These are phyloP conservation scores for Hemicordylus capensis DNA, from an alignment of 2,113 vertebrate genomes.

Conservation along the genomic window DNA sequence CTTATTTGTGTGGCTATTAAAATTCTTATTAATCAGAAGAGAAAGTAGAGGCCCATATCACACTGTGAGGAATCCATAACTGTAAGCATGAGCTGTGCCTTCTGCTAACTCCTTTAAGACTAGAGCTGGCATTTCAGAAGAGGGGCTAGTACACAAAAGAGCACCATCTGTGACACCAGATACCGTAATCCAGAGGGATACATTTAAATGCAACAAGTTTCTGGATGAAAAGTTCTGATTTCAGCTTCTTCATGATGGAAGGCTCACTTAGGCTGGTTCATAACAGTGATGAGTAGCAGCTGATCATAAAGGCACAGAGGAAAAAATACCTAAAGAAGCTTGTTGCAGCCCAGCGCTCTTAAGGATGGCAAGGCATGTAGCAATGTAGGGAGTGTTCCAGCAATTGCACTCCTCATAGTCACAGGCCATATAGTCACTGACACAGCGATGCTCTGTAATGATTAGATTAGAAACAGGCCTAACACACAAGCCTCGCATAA, in stretches of 20 bases:
- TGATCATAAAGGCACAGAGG: accelerated
- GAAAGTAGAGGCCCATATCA: slow-evolving; percentile 46
- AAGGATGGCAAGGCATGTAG: neutral
- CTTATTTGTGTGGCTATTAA: slow-evolving; percentile 40
- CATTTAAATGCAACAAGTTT: slow-evolving; percentile 75
- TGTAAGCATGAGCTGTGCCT: slow-evolving; percentile 33
- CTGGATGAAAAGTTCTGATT: slow-evolving; percentile 46
- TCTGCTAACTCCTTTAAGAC: slow-evolving; percentile 60
- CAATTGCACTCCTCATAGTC: neutral
- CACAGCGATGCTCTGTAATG: neutral
- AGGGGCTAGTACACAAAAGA: slow-evolving; percentile 66
- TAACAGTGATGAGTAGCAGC: neutral
- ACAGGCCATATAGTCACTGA: neutral
- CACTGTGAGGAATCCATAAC: slow-evolving; percentile 63
- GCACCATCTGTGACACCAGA: slow-evolving; percentile 75
- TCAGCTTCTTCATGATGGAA: slow-evolving; percentile 7
- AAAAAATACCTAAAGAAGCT: neutral
- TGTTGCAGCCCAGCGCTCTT: neutral
- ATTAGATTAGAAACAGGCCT: neutral
- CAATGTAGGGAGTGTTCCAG: neutral
- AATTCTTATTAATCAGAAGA: slow-evolving; percentile 45
- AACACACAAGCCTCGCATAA: neutral
- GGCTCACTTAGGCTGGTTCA: neutral
- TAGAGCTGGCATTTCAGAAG: slow-evolving; percentile 74
- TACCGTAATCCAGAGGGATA: slow-evolving; percentile 56